phyloP scores from a whole-genome alignment of 2,888 invertebrate species.

The Tipula lateralis region DNA sequence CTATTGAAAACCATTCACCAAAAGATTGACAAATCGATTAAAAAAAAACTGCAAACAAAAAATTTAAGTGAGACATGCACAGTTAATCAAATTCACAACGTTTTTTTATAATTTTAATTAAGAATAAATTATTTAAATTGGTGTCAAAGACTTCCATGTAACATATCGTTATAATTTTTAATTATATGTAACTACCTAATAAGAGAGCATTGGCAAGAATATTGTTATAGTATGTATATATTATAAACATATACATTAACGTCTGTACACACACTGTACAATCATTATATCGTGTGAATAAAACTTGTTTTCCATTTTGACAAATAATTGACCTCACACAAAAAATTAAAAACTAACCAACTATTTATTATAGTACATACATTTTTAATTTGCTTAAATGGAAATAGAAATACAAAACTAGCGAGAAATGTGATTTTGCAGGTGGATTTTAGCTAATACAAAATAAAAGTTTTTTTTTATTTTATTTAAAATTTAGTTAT shows the following conservation, averaged over 20 bases:
- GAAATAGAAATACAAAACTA: neutral
- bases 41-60: no score
- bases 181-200: neutral
- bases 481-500: neutral
- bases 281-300: neutral
- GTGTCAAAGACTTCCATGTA: neutral
- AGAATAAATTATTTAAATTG: no score
- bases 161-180: neutral
- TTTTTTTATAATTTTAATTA: no score
- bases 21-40: no score
- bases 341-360: neutral
- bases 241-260: neutral
- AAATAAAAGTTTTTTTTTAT: neutral
- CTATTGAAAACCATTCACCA: no score
- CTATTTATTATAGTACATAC: neutral
- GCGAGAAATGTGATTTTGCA: neutral
- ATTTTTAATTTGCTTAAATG: neutral
- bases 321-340: constrained; percentile 11
- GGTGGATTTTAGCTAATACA: neutral
- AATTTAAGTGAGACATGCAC: no score
- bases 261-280: neutral
- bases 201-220: neutral
- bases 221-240: neutral
- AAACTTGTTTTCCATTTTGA: neutral
- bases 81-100: no score